These are phyloP conservation scores for Cyprinus carpio DNA, from an alignment of 2,113 vertebrate genomes.

Conservation along the genomic window DNA sequence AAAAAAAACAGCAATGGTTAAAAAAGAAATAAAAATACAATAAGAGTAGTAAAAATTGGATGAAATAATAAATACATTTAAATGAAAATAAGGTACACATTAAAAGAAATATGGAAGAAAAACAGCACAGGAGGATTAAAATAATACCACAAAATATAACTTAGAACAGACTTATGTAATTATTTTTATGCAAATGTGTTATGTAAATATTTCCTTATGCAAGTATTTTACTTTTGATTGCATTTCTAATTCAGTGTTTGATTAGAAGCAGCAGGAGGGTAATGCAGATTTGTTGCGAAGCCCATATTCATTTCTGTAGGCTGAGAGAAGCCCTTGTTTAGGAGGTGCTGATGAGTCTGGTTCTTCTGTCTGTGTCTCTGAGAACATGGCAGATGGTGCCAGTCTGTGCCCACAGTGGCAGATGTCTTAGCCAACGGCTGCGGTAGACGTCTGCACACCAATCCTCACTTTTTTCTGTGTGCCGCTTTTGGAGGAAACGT, in stretches of 20 bases:
- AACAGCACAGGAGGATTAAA: not conserved
- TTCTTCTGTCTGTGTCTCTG: slow-evolving; percentile 29
- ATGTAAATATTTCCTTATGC: not conserved
- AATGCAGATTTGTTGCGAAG: not conserved
- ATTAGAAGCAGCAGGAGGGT: not conserved
- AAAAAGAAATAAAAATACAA: not conserved
- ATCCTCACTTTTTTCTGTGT: slow-evolving; percentile 35
- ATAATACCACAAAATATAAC: slow-evolving; percentile 4
- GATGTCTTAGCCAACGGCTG: slow-evolving; percentile 55
- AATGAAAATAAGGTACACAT: not conserved
- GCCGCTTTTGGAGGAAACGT: slow-evolving; percentile 11
- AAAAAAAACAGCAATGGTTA: not conserved
- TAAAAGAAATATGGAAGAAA: not conserved
- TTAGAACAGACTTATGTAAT: not conserved
- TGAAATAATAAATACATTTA: not conserved
- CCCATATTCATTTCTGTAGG: not conserved
- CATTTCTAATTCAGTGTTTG: not conserved
- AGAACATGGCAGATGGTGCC: slow-evolving; percentile 61
- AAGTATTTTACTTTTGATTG: slow-evolving; percentile 18
- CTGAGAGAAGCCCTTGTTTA: slow-evolving; percentile 44
- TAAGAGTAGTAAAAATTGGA: not conserved
- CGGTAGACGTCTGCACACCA: slow-evolving; percentile 40
- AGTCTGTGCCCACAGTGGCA: slow-evolving; percentile 59
- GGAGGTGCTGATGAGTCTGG: not conserved
- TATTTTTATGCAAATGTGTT: not conserved